phyloP scores from a whole-genome alignment of 2,888 invertebrate genomes.

The Acanthoscelides obtectus region DNA sequence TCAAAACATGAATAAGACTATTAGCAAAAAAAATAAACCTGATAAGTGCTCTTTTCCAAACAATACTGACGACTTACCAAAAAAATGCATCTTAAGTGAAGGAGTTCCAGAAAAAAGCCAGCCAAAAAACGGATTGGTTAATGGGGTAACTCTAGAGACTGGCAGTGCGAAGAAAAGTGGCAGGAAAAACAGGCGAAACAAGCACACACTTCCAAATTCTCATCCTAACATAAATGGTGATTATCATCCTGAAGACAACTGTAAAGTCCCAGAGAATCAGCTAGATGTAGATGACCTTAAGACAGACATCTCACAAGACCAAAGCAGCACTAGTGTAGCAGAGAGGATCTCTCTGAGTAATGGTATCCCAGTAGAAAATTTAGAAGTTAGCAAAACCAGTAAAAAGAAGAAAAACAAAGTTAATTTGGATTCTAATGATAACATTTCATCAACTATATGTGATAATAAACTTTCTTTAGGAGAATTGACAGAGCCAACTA shows the following conservation, averaged over 20 bases:
- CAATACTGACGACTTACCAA: conserved; percentile 22
- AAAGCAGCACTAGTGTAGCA: conserved; percentile 26
- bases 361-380: conserved; percentile 22
- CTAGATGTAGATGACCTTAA: conserved; percentile 12
- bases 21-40: conserved; percentile 26
- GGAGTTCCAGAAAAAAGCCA: conserved; percentile 15
- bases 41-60: conserved; percentile 32
- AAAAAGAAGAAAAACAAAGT: conserved; percentile 26
- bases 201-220: conserved; percentile 13
- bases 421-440: conserved; percentile 32
- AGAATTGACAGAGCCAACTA: conserved; percentile 7
- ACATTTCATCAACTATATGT: conserved; percentile 25
- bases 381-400: conserved; percentile 27
- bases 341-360: conserved; percentile 19
- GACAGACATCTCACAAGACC: conserved; percentile 16
- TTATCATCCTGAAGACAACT: conserved; percentile 17
- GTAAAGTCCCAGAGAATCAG: conserved; percentile 18
- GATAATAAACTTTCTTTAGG: conserved; percentile 23
- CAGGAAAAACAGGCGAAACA: conserved; percentile 26
- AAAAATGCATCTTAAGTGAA: conserved; percentile 24
- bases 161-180: conserved; percentile 19
- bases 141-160: conserved; percentile 25
- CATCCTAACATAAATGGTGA: conserved; percentile 23
- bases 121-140: conserved; percentile 29
- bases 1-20: conserved; percentile 30